Conservation (phyloP, 1,140 invertebrate species). For the Yoshiicerus persimilis region DNA sequence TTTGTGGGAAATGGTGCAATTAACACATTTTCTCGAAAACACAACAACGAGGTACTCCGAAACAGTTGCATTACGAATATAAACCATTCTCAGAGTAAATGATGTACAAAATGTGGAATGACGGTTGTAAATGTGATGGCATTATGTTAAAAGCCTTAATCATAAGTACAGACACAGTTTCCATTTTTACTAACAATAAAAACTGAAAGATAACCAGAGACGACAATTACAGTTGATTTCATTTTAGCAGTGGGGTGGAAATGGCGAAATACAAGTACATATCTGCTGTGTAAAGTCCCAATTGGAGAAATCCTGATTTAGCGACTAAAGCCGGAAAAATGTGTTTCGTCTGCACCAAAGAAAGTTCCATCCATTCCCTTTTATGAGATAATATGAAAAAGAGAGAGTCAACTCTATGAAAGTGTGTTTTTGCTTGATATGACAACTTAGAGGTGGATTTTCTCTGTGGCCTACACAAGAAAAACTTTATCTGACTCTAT, state of each 20-base stretch:
- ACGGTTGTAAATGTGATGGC: background rate
- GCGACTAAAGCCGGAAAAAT: background rate
- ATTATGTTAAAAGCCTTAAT: too few species aligned
- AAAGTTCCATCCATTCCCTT: background rate
- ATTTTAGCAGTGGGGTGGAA: background rate
- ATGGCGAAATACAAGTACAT: background rate
- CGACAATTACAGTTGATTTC: background rate
- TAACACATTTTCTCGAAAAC: too few species aligned
- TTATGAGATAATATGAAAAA: background rate
- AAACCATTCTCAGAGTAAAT: too few species aligned
- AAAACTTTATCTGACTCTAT: slow-evolving; percentile 35
- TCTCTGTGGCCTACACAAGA: slow-evolving; percentile 2
- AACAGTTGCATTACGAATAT: too few species aligned
- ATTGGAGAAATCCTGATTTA: slow-evolving; percentile 4
- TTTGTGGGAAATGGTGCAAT: too few species aligned
- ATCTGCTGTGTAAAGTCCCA: background rate
- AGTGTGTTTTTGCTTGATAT: slow-evolving; percentile 29
- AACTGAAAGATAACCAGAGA: background rate
- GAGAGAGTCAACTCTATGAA: background rate
- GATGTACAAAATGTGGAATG: background rate
- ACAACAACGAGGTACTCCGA: too few species aligned
- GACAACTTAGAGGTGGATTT: slow-evolving; percentile 29
- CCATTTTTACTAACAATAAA: background rate
- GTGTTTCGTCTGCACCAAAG: background rate
- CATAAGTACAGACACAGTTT: background rate